phyloP scores from a whole-genome alignment of 2,113 vertebrate species.

The Rhabdomys dilectus region DNA sequence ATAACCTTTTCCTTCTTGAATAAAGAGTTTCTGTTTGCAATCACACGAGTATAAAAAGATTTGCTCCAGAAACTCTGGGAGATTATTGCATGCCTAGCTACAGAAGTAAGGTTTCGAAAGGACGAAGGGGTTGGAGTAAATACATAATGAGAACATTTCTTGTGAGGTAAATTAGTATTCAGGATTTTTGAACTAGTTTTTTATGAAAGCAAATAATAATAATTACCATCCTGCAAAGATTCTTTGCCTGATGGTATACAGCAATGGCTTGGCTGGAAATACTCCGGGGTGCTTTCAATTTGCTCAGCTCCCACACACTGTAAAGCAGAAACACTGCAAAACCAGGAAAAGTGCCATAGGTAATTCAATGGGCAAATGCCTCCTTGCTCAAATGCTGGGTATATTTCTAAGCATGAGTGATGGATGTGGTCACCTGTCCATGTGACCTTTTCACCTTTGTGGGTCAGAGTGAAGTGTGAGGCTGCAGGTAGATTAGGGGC shows the following conservation, averaged over 20 bases:
- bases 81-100: slow-evolving; percentile 83
- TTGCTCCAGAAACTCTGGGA: slow-evolving; percentile 80
- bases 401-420: neutral
- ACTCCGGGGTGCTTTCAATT: neutral
- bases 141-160: slow-evolving; percentile 83
- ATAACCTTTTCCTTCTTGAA: slow-evolving; percentile 84
- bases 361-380: neutral
- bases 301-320: neutral
- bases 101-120: slow-evolving; percentile 79
- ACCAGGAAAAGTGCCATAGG: neutral
- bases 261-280: slow-evolving; percentile 7
- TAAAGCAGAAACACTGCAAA: neutral
- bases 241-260: slow-evolving; percentile 56
- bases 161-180: slow-evolving; percentile 84
- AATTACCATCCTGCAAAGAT: slow-evolving; percentile 48
- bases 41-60: slow-evolving; percentile 80
- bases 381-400: neutral
- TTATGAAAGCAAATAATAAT: slow-evolving; percentile 74
- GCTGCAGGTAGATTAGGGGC: neutral
- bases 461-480: neutral
- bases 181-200: slow-evolving; percentile 79
- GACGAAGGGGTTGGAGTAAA: slow-evolving; percentile 72
- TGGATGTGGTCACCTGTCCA: no score
- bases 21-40: slow-evolving; percentile 85
- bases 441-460: neutral